phyloP scores from a whole-genome alignment of 2,888 invertebrate species.

The Euzophera pinguis region DNA sequence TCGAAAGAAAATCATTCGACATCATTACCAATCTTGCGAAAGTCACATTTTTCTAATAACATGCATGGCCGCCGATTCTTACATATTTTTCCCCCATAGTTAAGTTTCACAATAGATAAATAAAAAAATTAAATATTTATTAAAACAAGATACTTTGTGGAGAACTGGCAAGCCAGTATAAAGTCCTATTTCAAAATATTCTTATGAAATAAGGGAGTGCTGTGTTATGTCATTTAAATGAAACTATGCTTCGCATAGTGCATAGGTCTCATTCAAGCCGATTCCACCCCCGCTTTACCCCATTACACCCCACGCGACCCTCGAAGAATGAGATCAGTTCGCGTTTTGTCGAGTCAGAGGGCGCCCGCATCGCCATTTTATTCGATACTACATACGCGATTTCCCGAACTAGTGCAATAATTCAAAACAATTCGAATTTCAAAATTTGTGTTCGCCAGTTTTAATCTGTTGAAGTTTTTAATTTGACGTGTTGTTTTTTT shows the following conservation, averaged over 20 bases:
- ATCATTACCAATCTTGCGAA: too few relatives aligned
- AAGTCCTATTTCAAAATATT: background rate
- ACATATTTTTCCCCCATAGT: too few relatives aligned
- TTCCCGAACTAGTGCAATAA: slow-evolving; percentile 66
- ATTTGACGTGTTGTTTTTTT: slow-evolving; percentile 33
- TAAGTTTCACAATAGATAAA: too few relatives aligned
- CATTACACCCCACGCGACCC: slow-evolving; percentile 38
- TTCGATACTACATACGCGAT: slow-evolving; percentile 46
- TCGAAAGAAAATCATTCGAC: too few relatives aligned
- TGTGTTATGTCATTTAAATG: slow-evolving; percentile 4
- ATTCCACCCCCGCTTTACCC: slow-evolving; percentile 49
- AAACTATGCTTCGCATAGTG: slow-evolving; percentile 9
- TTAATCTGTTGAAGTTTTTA: slow-evolving; percentile 31
- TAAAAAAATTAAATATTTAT: too few relatives aligned
- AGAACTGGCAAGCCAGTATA: too few relatives aligned
- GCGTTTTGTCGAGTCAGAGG: slow-evolving; percentile 38
- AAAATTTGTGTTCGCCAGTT: slow-evolving; percentile 33
- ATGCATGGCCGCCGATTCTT: too few relatives aligned
- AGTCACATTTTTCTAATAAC: too few relatives aligned
- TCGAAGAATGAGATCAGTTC: slow-evolving; percentile 52
- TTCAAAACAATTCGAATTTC: slow-evolving; percentile 45
- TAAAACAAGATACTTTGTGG: too few relatives aligned
- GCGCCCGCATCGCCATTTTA: slow-evolving; percentile 31
- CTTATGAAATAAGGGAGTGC: slow-evolving; percentile 2
- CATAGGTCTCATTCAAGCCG: slow-evolving; percentile 20